phyloP scores from a whole-genome alignment of 2,113 vertebrate species.

The Triplophysa siluroides region DNA sequence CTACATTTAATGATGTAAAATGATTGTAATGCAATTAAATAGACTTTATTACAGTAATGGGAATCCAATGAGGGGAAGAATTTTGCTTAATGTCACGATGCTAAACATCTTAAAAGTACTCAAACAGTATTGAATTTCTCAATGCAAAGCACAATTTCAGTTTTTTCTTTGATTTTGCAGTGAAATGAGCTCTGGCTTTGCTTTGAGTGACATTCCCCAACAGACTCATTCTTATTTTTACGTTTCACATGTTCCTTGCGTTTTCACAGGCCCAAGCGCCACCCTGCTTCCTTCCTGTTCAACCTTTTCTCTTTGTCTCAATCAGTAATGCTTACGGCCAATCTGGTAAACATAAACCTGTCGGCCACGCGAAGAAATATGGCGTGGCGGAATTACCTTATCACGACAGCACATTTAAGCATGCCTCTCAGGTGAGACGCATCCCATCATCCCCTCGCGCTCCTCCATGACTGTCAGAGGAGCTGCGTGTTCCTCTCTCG shows the following conservation, averaged over 20 bases:
- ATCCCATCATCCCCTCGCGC: slow-evolving; percentile 83
- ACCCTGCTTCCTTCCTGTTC: slow-evolving; percentile 37
- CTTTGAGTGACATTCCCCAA: background rate
- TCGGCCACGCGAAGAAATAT: slow-evolving; percentile 84
- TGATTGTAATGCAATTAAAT: background rate
- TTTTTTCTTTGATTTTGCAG: background rate
- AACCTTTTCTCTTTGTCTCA: slow-evolving; percentile 42
- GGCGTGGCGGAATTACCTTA: slow-evolving; percentile 85
- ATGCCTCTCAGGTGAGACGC: slow-evolving; percentile 87
- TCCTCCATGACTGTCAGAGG: slow-evolving; percentile 85
- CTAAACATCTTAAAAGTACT: background rate
- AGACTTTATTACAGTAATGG: background rate
- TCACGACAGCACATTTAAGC: slow-evolving; percentile 85
- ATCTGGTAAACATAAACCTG: slow-evolving; percentile 83
- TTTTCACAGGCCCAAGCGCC: too few species aligned
- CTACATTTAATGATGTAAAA: background rate
- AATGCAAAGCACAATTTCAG: background rate
- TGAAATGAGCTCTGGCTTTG: background rate
- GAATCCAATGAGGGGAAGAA: background rate
- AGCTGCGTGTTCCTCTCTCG: slow-evolving; percentile 82
- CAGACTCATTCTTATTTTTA: background rate
- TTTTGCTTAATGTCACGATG: background rate
- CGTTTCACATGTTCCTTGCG: background rate
- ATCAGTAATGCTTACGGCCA: slow-evolving; percentile 74
- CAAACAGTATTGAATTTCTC: background rate